A percentile compares a stretch with the other conserved stretches of the same genome.
These are phyloP conservation scores for Panagrolaimus sp. DNA, from an alignment of 1,140 invertebrate genomes.

Conservation along the genomic window DNA sequence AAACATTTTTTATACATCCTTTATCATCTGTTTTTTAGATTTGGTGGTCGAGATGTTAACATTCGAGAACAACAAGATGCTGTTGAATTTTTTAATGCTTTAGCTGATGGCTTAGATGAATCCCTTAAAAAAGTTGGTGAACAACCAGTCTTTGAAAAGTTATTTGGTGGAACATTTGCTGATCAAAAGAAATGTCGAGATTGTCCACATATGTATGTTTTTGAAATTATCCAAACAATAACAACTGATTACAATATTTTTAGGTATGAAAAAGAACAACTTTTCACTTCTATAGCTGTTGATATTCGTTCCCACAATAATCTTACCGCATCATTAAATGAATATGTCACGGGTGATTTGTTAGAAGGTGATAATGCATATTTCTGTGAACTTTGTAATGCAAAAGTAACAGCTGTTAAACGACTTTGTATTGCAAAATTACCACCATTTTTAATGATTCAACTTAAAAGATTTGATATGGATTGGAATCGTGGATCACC, in stretches of 20 bases:
- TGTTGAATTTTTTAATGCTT: constrained; percentile 95
- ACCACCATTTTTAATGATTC: constrained; percentile 89
- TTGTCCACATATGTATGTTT: constrained; percentile 85
- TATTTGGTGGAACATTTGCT: constrained; percentile 89
- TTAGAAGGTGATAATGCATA: constrained; percentile 96
- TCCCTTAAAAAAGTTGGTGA: constrained; percentile 84
- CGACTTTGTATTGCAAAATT: constrained; percentile 91
- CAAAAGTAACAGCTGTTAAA: constrained; percentile 97
- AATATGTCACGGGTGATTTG: constrained; percentile 95
- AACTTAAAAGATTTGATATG: constrained; percentile 95
- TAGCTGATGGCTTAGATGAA: constrained; percentile 92
- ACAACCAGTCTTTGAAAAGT: constrained; percentile 84
- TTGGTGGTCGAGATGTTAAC: constrained; percentile 90
- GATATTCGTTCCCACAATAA: constrained; percentile 96
- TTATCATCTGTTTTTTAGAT: constrained; percentile 59
- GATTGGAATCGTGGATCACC: constrained; percentile 96
- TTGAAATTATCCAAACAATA: too few species aligned
- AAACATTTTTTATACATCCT: too few species aligned
- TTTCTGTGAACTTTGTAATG: constrained; percentile 97
- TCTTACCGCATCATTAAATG: constrained; percentile 91
- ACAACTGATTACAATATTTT: too few species aligned
- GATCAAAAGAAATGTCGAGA: constrained; percentile 99
- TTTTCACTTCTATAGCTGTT: constrained; percentile 93
- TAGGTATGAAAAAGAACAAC: constrained; percentile 92
- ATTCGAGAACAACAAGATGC: constrained; percentile 95